phyloP scores from a whole-genome alignment of 2,888 invertebrate species.

The Rhagonycha fulva region DNA sequence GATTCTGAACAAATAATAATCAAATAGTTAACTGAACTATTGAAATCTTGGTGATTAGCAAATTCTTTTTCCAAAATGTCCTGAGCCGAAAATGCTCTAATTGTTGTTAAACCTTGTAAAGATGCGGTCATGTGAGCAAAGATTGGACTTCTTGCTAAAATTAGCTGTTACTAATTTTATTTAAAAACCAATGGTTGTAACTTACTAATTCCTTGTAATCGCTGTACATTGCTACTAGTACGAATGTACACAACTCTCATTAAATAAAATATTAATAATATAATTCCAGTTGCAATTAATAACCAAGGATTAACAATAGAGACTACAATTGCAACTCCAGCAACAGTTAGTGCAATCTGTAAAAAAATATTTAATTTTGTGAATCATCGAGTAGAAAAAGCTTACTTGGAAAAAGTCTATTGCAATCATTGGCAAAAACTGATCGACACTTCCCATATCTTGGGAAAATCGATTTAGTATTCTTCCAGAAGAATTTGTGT shows the following conservation, averaged over 20 bases:
- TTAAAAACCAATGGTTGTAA: slow-evolving; percentile 20
- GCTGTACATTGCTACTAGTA: slow-evolving; percentile 75
- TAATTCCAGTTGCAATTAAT: slow-evolving; percentile 65
- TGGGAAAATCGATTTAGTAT: slow-evolving; percentile 75
- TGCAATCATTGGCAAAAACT: slow-evolving; percentile 57
- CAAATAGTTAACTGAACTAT: slow-evolving; percentile 80
- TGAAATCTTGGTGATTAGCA: slow-evolving; percentile 80
- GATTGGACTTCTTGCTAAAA: slow-evolving; percentile 76
- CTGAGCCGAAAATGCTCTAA: slow-evolving; percentile 86
- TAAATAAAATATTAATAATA: slow-evolving; percentile 67
- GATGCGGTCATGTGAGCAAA: slow-evolving; percentile 80
- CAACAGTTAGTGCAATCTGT: slow-evolving; percentile 64
- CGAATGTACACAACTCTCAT: slow-evolving; percentile 70
- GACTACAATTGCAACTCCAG: slow-evolving; percentile 76
- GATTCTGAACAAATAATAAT: slow-evolving; percentile 61
- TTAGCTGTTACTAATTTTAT: slow-evolving; percentile 9
- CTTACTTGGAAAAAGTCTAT: slow-evolving; percentile 57
- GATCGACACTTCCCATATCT: slow-evolving; percentile 67
- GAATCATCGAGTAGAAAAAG: background rate
- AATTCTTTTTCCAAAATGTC: slow-evolving; percentile 78
- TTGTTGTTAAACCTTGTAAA: slow-evolving; percentile 87
- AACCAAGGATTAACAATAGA: slow-evolving; percentile 73
- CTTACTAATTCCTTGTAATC: slow-evolving; percentile 71
- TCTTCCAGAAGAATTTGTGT: slow-evolving; percentile 66
- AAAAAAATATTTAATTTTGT: slow-evolving; percentile 41